Percentiles rank a stretch among this genome's conserved stretches.
Evolutionary conservation across 2,888 invertebrate genomes (phyloP).

Genomic region (Callimorpha dominula): DNA sequence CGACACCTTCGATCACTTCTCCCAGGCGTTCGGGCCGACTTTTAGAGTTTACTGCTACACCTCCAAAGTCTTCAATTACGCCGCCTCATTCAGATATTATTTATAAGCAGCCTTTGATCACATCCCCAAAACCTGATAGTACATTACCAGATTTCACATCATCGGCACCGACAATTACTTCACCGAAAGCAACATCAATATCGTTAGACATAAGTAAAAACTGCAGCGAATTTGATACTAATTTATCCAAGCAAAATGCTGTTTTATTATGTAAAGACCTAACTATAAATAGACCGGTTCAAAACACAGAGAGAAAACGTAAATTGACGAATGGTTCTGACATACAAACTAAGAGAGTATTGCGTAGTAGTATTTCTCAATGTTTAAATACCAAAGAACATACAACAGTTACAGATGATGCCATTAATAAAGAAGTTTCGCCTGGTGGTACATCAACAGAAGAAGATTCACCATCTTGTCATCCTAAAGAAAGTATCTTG

Average conservation of each 20-base stretch:
- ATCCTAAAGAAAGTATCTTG: conserved; percentile 64
- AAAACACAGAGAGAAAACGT: conserved; percentile 41
- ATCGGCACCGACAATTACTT: not conserved
- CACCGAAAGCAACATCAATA: not conserved
- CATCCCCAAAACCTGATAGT: not conserved
- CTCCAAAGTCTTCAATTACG: not conserved
- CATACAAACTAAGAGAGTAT: not conserved
- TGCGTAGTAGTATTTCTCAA: conserved; percentile 1
- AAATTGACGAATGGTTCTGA: conserved; percentile 48
- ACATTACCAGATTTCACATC: not conserved
- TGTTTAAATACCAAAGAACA: not conserved
- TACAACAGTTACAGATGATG: not conserved
- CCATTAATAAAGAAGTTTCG: not conserved
- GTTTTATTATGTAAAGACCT: not conserved
- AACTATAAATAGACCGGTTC: conserved; percentile 11
- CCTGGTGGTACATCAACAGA: not conserved
- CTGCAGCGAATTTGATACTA: not conserved
- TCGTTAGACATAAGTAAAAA: not conserved
- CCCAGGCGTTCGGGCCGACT: not conserved
- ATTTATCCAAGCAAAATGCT: not conserved
- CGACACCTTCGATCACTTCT: not conserved
- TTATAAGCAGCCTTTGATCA: not conserved
- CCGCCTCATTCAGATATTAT: not conserved
- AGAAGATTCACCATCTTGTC: conserved; percentile 10
- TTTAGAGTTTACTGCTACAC: not conserved